Base-by-base conservation (phyloP, 2,113 vertebrate genomes). In the Dipodomys merriami region DNA sequence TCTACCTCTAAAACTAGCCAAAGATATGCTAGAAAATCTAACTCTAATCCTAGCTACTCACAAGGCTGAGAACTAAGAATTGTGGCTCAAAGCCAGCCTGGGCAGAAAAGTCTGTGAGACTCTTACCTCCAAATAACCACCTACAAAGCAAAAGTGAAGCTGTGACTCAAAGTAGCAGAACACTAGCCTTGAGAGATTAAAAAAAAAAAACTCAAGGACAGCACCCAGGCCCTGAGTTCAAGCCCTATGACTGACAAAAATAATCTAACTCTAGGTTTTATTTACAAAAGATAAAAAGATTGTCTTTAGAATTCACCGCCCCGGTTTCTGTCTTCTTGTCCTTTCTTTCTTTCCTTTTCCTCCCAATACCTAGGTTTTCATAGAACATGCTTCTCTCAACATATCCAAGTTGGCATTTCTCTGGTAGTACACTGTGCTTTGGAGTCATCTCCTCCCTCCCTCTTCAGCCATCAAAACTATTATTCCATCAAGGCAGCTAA, bases 401-500 rank as follows among this genome's bases (percentile, higher is more conserved):
- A 83, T 27, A 91, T 62, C 13, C 62, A 35, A 76, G 76, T 7
- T 89, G 27, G 33, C 23, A 68, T 91, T 93, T 90, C 62, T 64
- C 84, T 73, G 49, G 35, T 33, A 86, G 67, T 87, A 80, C 15
- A 46, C 53, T 68, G 16, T 88, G 20, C 39, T 94, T 46, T n/a
- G 92, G 69, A 91, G n/a, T 85, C 65, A 90, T 92, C 72, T 77
- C 35, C 9, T 16, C 22, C 23, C 65, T 89, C 60, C 35, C 3
- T 44, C 77, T 67, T 74, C 93, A 82, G 73, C 39, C 65, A 92
- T 92, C 64, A 88, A 81, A 95, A 90, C 33, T 64, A 60, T 71
- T 87, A 82, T 82, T 85, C 49, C 33, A 60, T 69, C 39, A 92
- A 85, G 62, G 62, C 53, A 92, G 85, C 86, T 88, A 91, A 91